phyloP scores from a whole-genome alignment of 1,140 invertebrate genomes.

The Cylas formicarius region DNA sequence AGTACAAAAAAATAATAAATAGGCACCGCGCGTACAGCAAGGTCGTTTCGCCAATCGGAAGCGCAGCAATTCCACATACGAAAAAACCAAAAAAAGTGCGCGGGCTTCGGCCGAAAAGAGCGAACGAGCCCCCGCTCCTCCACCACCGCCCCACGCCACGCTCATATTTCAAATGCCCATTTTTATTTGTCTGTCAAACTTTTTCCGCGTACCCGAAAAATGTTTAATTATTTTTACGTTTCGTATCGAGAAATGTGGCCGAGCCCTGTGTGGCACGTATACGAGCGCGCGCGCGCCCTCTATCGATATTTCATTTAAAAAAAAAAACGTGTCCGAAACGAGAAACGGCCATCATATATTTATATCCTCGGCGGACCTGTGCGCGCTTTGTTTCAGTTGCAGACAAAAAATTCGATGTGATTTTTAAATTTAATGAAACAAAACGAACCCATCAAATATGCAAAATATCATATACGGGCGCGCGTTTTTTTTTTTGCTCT shows the following conservation, averaged over 20 bases:
- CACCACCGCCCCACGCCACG: conserved; percentile 16
- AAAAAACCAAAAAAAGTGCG: conserved; percentile 19
- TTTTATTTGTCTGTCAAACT: conserved; percentile 45
- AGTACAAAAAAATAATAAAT: conserved; percentile 19
- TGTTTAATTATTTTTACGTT: conserved; percentile 45
- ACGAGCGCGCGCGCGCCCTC: neutral
- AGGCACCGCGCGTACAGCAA: conserved; percentile 8
- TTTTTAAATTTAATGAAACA: conserved; percentile 44
- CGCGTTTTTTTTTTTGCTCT: conserved; percentile 25
- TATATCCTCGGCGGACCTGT: conserved; percentile 39
- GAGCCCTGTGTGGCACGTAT: no score
- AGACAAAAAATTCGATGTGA: conserved; percentile 40
- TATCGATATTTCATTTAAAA: conserved; percentile 43
- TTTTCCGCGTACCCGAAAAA: conserved; percentile 43
- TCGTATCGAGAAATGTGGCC: conserved; percentile 39
- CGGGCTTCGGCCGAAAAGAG: conserved; percentile 8
- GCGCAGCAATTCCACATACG: conserved; percentile 35
- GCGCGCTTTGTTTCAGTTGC: conserved; percentile 38
- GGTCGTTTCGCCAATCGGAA: conserved; percentile 34
- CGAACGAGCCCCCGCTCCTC: conserved; percentile 2
- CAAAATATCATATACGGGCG: conserved; percentile 31
- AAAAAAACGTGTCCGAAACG: conserved; percentile 40
- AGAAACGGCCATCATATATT: conserved; percentile 40
- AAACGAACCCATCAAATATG: conserved; percentile 40
- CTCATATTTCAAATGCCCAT: conserved; percentile 43